These are phyloP conservation scores for Prinia subflava DNA, from an alignment of 2,113 vertebrate species.

Conservation along the genomic window DNA sequence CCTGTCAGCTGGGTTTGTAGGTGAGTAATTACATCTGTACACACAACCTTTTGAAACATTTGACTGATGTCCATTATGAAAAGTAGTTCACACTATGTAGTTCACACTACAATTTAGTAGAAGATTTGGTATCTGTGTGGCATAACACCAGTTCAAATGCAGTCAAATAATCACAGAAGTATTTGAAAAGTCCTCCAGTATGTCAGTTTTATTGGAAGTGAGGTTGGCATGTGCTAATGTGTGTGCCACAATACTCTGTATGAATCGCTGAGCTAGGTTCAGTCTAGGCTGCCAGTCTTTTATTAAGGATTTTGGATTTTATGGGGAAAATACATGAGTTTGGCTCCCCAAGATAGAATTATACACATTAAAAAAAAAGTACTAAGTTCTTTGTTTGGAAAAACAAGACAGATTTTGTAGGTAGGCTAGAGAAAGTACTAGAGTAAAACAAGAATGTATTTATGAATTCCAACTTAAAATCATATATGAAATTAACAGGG, in stretches of 20 bases:
- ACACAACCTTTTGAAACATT: neutral
- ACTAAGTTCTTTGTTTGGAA: neutral
- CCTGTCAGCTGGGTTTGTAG: neutral
- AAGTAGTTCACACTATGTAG: no score
- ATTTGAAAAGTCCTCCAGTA: neutral
- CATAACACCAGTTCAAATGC: neutral
- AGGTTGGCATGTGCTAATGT: neutral
- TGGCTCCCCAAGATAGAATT: neutral
- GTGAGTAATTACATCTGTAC: neutral
- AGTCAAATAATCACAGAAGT: neutral
- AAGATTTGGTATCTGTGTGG: neutral
- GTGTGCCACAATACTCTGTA: rapidly evolving
- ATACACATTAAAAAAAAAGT: neutral
- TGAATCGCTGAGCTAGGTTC: neutral
- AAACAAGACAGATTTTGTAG: neutral
- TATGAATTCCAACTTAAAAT: neutral
- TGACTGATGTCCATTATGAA: neutral
- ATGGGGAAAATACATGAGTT: neutral
- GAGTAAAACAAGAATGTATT: neutral
- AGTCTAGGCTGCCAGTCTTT: neutral
- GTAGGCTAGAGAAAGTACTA: neutral
- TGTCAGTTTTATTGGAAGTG: neutral
- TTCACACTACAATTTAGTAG: neutral
- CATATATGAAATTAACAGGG: neutral
- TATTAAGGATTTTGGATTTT: neutral